Conservation (phyloP, 2,888 invertebrate genomes). For the Apodemia hepburni region DNA sequence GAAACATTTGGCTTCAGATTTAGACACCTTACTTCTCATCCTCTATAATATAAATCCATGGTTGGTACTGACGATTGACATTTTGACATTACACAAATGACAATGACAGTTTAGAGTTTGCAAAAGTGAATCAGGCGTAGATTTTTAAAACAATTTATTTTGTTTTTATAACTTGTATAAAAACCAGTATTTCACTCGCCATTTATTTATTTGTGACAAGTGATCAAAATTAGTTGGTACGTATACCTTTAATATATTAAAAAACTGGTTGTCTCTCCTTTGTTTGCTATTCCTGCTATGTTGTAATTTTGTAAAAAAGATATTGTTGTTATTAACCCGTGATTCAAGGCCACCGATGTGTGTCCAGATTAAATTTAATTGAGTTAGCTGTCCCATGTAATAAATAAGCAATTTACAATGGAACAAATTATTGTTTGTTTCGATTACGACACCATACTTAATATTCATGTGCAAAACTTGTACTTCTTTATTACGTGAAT, state of each 20-base stretch:
- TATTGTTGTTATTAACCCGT: constrained; percentile 57
- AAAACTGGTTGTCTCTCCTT: constrained; percentile 5
- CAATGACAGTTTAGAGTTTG: constrained; percentile 24
- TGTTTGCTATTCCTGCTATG: constrained; percentile 37
- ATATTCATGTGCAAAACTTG: constrained; percentile 42
- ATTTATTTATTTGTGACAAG: not conserved
- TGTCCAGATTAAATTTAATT: constrained; percentile 40
- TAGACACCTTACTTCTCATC: too few species aligned
- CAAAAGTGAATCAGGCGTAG: constrained; percentile 58
- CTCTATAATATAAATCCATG: too few species aligned
- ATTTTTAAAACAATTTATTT: constrained; percentile 26
- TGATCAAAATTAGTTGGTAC: not conserved
- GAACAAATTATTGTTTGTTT: constrained; percentile 38
- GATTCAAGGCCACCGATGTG: constrained; percentile 51
- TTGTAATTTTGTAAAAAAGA: constrained; percentile 38
- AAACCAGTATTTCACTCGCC: constrained; percentile 26
- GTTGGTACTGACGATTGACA: too few species aligned
- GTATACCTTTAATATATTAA: not conserved
- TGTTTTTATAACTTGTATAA: constrained; percentile 26
- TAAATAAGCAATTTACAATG: constrained; percentile 28
- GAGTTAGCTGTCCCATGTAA: constrained; percentile 23
- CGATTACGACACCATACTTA: constrained; percentile 45
- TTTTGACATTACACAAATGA: not conserved
- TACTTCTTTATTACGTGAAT: constrained; percentile 22
- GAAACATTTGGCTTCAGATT: too few species aligned